phyloP scores from a whole-genome alignment of 2,797 vertebrate species.

The Pseudochirops corinnae region DNA sequence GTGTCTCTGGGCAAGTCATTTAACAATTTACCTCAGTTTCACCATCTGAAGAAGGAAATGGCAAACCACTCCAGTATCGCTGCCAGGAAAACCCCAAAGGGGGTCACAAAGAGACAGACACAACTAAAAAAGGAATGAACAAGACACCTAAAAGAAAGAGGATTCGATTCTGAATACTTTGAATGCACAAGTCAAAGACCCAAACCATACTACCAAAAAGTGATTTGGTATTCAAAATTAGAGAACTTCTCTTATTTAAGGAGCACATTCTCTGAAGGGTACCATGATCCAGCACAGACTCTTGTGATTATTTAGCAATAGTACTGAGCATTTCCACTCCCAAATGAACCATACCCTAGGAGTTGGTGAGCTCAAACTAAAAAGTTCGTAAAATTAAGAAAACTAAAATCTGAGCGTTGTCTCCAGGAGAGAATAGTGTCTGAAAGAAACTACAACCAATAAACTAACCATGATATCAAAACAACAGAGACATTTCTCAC shows the following conservation, averaged over 20 bases:
- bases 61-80: not conserved
- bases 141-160: not conserved
- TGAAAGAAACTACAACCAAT: not conserved
- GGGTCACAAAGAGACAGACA: not conserved
- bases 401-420: not conserved
- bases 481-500: not conserved
- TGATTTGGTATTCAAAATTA: not conserved
- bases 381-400: constrained; percentile 10
- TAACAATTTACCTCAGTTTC: not conserved
- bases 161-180: not conserved
- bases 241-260: not conserved
- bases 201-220: not conserved
- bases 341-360: not conserved
- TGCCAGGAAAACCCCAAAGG: not conserved
- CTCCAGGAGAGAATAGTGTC: not conserved
- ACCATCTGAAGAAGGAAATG: not conserved
- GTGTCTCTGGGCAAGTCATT: not conserved
- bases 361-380: not conserved
- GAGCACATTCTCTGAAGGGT: constrained; percentile 23
- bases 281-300: not conserved
- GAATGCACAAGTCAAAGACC: not conserved
- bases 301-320: not conserved
- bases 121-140: not conserved
- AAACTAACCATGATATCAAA: not conserved
- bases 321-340: not conserved